phyloP scores from a whole-genome alignment of 2,797 vertebrate species.

The Aldrovandia affinis region DNA sequence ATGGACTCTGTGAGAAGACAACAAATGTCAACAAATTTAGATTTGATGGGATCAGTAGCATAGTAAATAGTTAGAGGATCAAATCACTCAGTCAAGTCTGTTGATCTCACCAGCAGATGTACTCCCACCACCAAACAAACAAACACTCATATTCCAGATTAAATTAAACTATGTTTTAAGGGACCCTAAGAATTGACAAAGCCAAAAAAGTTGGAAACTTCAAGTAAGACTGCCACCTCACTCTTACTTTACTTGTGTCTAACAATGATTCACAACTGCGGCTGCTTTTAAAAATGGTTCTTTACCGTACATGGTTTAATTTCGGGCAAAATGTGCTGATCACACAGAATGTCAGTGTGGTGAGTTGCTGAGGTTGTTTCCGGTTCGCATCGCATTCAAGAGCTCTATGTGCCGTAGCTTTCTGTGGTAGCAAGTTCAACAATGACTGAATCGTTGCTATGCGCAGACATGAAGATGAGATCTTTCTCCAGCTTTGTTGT shows the following conservation, averaged over 20 bases:
- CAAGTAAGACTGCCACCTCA: neutral
- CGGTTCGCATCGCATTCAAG: too few species aligned
- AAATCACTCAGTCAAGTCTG: slow-evolving; percentile 56
- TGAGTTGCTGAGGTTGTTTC: too few species aligned
- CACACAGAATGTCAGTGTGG: too few species aligned
- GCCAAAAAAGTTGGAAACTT: neutral
- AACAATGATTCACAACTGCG: neutral
- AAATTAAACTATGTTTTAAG: neutral
- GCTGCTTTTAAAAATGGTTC: neutral
- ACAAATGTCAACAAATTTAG: slow-evolving; percentile 67
- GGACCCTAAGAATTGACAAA: neutral
- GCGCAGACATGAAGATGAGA: too few species aligned
- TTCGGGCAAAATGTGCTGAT: too few species aligned
- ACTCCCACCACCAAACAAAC: slow-evolving; percentile 65
- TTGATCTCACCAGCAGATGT: slow-evolving; percentile 77
- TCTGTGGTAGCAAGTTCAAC: too few species aligned
- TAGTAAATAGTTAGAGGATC: slow-evolving; percentile 64
- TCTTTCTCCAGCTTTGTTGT: too few species aligned
- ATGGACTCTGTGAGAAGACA: slow-evolving; percentile 56
- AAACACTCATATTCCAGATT: too few species aligned
- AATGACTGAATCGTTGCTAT: too few species aligned
- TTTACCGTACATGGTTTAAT: neutral
- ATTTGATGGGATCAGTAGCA: slow-evolving; percentile 74
- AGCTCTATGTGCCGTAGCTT: too few species aligned
- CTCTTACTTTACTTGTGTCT: neutral